These are phyloP conservation scores for Copsychus sechellarum DNA, from an alignment of 2,113 vertebrate species.

Conservation along the genomic window DNA sequence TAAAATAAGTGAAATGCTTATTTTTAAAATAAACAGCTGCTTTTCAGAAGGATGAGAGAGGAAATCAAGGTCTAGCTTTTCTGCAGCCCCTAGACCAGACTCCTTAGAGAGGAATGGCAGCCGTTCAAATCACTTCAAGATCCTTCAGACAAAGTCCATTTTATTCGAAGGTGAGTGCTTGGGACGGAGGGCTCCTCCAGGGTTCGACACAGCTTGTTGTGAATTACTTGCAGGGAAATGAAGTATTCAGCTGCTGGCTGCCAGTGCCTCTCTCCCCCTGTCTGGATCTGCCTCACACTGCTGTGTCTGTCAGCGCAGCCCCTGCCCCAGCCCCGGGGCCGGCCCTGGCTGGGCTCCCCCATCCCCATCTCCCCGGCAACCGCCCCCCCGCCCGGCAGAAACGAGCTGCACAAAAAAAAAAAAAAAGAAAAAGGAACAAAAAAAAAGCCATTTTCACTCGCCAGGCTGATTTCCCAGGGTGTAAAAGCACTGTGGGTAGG, in stretches of 20 bases:
- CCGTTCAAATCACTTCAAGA: not conserved
- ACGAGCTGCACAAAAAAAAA: not conserved
- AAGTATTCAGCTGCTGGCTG: not conserved
- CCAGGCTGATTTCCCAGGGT: constrained; percentile 21
- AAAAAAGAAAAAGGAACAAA: not conserved
- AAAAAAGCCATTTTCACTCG: not conserved
- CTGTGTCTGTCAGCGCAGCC: not conserved
- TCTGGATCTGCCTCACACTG: not conserved
- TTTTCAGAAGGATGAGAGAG: not conserved
- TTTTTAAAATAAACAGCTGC: not conserved
- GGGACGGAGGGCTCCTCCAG: not conserved
- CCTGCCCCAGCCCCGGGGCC: not conserved
- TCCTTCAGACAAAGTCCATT: not conserved
- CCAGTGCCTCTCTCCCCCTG: not conserved
- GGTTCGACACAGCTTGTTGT: not conserved
- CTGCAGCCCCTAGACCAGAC: not conserved
- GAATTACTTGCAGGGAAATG: not conserved
- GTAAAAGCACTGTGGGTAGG: not conserved
- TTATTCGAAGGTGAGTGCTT: not conserved
- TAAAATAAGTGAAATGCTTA: not conserved
- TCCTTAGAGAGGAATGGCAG: not conserved
- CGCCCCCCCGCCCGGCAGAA: constrained; percentile 1
- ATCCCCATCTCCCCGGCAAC: constrained; percentile 73
- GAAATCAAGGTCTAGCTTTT: not conserved
- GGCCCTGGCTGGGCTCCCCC: constrained; percentile 39